Conservation (phyloP, 2,797 vertebrate genomes). For the Neopelma chrysocephalum region DNA sequence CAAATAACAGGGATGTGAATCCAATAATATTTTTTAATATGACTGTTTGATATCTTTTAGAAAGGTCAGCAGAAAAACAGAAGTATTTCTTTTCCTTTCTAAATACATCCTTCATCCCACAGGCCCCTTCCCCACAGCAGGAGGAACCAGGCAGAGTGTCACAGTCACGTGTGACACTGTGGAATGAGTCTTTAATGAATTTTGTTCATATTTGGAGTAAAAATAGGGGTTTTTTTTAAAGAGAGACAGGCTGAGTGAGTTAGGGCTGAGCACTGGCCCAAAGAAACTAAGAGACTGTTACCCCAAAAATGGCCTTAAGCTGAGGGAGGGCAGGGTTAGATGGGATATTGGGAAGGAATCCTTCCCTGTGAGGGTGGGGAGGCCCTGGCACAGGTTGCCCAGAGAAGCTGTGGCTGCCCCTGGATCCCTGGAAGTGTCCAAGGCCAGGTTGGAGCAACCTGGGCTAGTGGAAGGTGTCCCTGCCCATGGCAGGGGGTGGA, state of each 20-base stretch:
- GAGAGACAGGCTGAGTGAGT: too few relatives aligned
- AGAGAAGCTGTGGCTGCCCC: background rate
- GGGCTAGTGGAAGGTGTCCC: background rate
- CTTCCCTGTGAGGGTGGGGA: background rate
- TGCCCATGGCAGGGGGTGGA: background rate
- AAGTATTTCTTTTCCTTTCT: background rate
- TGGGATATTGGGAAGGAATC: background rate
- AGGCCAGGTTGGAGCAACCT: background rate
- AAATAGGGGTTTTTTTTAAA: background rate
- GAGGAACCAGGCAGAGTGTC: background rate
- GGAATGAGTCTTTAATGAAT: background rate
- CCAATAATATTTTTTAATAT: background rate
- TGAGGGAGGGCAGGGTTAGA: background rate
- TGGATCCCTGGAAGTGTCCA: background rate
- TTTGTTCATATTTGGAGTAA: background rate
- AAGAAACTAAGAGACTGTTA: background rate
- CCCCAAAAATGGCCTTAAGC: background rate
- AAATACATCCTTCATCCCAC: background rate
- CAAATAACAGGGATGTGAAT: fast-evolving
- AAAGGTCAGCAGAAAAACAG: background rate
- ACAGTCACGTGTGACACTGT: background rate
- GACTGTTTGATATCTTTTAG: background rate
- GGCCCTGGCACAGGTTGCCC: background rate
- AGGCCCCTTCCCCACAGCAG: background rate
- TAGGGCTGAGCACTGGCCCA: background rate